A percentile compares a stretch with the other conserved stretches of the same genome.
Evolutionary conservation across 1,140 invertebrate genomes (phyloP).

Genomic region (Steinernema khuongi): DNA sequence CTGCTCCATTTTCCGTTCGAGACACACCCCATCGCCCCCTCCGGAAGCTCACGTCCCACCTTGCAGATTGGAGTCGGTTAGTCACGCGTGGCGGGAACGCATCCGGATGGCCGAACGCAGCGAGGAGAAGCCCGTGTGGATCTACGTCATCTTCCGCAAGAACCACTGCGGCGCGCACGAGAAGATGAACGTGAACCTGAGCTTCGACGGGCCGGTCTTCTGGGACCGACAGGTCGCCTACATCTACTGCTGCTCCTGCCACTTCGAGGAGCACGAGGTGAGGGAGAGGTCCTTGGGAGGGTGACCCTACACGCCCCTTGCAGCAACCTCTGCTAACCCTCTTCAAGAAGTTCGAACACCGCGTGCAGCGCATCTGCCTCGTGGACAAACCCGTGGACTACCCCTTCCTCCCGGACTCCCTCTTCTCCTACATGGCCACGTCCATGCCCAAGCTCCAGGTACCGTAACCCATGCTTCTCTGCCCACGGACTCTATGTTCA

Average conservation of each 20-base stretch:
- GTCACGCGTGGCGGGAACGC: not conserved
- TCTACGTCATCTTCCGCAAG: constrained; percentile 56
- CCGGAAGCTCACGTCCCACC: not conserved
- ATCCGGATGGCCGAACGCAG: constrained; percentile 4
- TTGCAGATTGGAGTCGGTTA: constrained; percentile 1
- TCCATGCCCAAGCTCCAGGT: constrained; percentile 52
- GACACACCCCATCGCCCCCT: not conserved
- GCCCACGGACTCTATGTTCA: constrained; percentile 29
- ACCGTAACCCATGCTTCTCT: not conserved
- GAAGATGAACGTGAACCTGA: constrained; percentile 55
- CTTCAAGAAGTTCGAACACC: constrained; percentile 37
- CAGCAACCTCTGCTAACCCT: constrained; percentile 36
- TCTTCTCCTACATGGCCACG: constrained; percentile 54
- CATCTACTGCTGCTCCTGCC: constrained; percentile 57
- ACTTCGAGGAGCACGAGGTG: constrained; percentile 57
- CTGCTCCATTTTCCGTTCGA: too few species aligned
- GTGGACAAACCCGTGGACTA: constrained; percentile 56
- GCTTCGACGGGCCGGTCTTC: constrained; percentile 54
- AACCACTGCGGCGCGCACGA: constrained; percentile 54
- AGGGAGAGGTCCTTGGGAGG: not conserved
- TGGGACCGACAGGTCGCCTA: constrained; percentile 56
- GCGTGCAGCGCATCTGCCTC: constrained; percentile 44
- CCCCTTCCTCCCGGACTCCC: constrained; percentile 51
- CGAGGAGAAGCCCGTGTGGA: constrained; percentile 52
- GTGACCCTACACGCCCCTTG: constrained; percentile 15